Percentiles rank a stretch among this genome's conserved stretches.
Evolutionary conservation across 1,140 invertebrate genomes (phyloP).

Genomic region (Panagrolaimus sp.): DNA sequence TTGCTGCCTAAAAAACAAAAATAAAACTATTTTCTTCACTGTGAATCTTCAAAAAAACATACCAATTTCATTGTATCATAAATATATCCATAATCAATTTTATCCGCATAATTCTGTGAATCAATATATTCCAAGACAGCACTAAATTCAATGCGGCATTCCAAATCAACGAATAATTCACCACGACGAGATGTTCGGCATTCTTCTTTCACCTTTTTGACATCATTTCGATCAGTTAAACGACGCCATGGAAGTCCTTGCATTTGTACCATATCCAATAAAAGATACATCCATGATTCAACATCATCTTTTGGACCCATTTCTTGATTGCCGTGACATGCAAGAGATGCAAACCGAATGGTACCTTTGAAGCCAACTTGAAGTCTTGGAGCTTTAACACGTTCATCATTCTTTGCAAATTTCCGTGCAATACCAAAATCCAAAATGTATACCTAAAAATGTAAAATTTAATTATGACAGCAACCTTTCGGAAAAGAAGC

Average conservation of each 20-base stretch:
- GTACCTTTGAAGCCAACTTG: constrained; percentile 25
- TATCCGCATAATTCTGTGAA: constrained; percentile 20
- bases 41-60: too few relatives aligned
- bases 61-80: constrained; percentile 34
- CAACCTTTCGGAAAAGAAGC: too few relatives aligned
- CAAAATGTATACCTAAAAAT: constrained; percentile 37
- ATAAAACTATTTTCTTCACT: too few relatives aligned
- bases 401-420: constrained; percentile 28
- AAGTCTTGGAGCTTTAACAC: constrained; percentile 19
- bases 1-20: too few relatives aligned
- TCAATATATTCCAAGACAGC: constrained; percentile 36
- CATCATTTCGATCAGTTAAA: constrained; percentile 24
- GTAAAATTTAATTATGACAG: too few relatives aligned
- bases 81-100: constrained; percentile 32
- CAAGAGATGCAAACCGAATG: constrained; percentile 19
- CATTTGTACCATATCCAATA: constrained; percentile 34
- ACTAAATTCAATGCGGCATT: constrained; percentile 26
- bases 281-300: constrained; percentile 43
- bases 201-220: constrained; percentile 38
- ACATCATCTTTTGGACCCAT: constrained; percentile 43
- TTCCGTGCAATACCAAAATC: constrained; percentile 44
- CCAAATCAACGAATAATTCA: constrained; percentile 31
- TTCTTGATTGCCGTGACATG: constrained; percentile 35
- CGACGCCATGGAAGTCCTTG: constrained; percentile 33
- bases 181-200: constrained; percentile 26